Percentiles rank a stretch among this genome's conserved stretches.
Evolutionary conservation across 2,113 vertebrate species (phyloP).

Genomic region (Equus przewalskii): DNA sequence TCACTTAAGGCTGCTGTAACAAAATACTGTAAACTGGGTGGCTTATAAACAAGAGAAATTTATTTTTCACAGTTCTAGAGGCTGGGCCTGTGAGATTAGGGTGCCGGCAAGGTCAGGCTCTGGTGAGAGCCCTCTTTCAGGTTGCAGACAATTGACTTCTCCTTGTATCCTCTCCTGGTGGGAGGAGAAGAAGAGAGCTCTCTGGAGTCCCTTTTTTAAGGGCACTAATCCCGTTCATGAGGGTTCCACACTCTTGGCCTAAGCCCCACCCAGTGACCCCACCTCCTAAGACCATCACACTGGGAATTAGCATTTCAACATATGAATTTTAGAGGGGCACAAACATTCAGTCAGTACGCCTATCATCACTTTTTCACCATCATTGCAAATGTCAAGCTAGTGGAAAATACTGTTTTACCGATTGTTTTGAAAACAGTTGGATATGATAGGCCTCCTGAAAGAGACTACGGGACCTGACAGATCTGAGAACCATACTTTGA

Average conservation of each 20-base stretch:
- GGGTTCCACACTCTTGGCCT: neutral
- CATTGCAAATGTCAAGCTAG: neutral
- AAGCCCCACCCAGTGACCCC: too few relatives aligned
- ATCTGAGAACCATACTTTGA: neutral
- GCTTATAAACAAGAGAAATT: neutral
- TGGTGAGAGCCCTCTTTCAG: neutral
- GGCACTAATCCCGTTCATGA: neutral
- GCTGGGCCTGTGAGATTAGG: neutral
- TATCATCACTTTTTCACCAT: neutral
- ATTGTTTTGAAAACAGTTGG: neutral
- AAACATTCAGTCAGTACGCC: neutral
- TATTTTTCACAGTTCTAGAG: neutral
- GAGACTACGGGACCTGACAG: too few relatives aligned
- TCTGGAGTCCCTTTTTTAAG: neutral
- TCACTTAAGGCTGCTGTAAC: neutral
- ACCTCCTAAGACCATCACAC: too few relatives aligned
- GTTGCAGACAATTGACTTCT: neutral
- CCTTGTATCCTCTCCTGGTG: neutral
- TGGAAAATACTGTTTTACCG: neutral
- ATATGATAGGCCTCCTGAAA: neutral
- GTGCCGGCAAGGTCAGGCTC: neutral
- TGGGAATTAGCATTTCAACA: neutral
- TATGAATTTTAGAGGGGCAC: neutral
- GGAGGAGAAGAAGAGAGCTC: neutral
- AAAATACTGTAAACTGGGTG: too few relatives aligned